Base-by-base conservation (phyloP, 2,888 invertebrate genomes). In the Tipula confusa region DNA sequence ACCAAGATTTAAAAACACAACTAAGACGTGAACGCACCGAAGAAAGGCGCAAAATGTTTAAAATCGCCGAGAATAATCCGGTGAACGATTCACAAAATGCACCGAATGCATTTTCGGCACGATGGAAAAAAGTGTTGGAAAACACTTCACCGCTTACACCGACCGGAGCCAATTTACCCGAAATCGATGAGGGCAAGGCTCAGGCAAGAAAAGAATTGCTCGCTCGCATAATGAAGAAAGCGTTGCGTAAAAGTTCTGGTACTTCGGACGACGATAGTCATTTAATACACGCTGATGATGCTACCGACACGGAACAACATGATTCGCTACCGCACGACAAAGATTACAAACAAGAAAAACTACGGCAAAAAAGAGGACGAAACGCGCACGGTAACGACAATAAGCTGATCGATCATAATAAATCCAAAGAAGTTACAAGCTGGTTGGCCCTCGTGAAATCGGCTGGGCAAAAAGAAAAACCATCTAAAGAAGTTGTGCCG, bases 1-100 rank as follows among this genome's bases (percentile, higher is more conserved):
- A 98, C 89, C 95, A 95, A 87, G 98, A 99, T 89, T 91, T 99
- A 83, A 95, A 95, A 93, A 93, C 95, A 84, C 96, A 97, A 90
- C 87, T 97, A 84, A 92, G 95, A 28, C 92, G 96, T 86, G 98
- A 98, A 88, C 91, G 98, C 84, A 98, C 97, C 0, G 98, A 98
- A 89, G 98, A 98, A 88, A 92, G 97, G 84, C 92, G 96, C 85
- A 98, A 98, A 91, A 95, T 98, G 92, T 97, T 97, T 87, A 96
- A 96, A 90, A 91, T 97, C 86, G 97, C 95, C 0, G 97, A 95
- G 86, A 93, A 88, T 79, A 89, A 90, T 85, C 88, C 88, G 48
- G 87, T 88, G 48, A 90, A 90, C 84, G 86, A 87, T 31, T 86
- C 85, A 6, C 88, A 88, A 82, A 92, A 85, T 88, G 93, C 87